phyloP scores from a whole-genome alignment of 2,797 vertebrate species.

The Perodicticus potto region DNA sequence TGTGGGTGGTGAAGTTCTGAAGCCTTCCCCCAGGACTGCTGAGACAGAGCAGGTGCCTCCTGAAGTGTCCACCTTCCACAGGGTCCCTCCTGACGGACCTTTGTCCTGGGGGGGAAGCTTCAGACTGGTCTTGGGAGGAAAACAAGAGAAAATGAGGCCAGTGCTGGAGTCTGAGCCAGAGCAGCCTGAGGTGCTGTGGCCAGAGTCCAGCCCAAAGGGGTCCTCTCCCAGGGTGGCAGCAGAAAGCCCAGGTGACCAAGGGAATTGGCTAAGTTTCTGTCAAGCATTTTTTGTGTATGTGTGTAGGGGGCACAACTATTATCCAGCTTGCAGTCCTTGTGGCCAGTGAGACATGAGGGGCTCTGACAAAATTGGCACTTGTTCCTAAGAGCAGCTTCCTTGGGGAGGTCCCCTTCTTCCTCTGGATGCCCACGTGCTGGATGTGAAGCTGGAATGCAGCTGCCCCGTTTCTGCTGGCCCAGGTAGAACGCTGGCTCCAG shows the following conservation, averaged over 20 bases:
- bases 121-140: neutral
- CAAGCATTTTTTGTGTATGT: neutral
- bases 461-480: neutral
- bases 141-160: neutral
- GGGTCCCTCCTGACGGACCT: fast-evolving
- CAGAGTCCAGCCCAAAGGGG: neutral
- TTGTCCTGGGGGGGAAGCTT: neutral
- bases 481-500: fast-evolving
- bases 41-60: neutral
- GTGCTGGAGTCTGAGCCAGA: too few relatives aligned
- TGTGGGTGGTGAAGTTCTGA: neutral
- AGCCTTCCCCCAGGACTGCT: neutral
- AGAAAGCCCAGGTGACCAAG: neutral
- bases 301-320: fast-evolving
- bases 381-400: neutral
- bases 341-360: neutral
- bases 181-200: neutral
- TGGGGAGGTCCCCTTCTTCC: neutral
- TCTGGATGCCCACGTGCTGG: neutral
- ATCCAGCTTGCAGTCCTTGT: neutral
- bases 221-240: neutral
- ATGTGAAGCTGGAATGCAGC: too few relatives aligned
- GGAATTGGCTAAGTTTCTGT: too few relatives aligned
- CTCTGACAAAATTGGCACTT: too few relatives aligned
- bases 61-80: neutral